Evolutionary conservation across 1,140 invertebrate species (phyloP).

Genomic region (Drosophila serrata): DNA sequence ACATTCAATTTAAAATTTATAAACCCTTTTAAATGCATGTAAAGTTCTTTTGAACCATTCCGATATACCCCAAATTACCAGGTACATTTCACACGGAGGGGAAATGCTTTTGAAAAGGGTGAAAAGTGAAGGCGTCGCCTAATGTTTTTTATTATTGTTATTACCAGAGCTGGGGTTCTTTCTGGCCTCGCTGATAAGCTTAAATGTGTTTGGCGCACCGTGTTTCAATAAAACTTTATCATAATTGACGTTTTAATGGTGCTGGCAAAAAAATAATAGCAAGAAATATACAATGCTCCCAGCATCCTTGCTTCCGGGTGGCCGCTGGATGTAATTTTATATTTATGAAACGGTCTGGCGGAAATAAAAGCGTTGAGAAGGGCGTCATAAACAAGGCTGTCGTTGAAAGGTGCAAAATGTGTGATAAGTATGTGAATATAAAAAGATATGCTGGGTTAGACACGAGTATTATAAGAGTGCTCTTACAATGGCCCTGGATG

Average conservation of each 20-base stretch:
- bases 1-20: constrained; percentile 21
- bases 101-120: constrained; percentile 69
- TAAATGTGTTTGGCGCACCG: constrained; percentile 66
- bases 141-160: constrained; percentile 83
- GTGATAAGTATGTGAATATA: constrained; percentile 56
- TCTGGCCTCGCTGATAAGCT: constrained; percentile 68
- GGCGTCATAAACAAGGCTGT: constrained; percentile 50
- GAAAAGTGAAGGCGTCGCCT: constrained; percentile 55
- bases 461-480: background rate
- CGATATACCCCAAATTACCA: constrained; percentile 20
- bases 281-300: constrained; percentile 25
- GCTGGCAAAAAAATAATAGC: constrained; percentile 50
- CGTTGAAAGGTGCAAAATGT: constrained; percentile 70
- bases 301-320: constrained; percentile 39
- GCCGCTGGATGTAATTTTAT: constrained; percentile 63
- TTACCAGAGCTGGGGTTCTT: constrained; percentile 43
- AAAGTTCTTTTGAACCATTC: background rate
- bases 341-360: constrained; percentile 62
- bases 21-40: constrained; percentile 14
- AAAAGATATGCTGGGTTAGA: constrained; percentile 14
- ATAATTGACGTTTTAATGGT: constrained; percentile 83
- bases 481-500: background rate
- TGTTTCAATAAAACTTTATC: constrained; percentile 83
- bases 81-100: constrained; percentile 1
- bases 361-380: constrained; percentile 51